Evolutionary conservation across 1,140 invertebrate genomes (phyloP).

Genomic region (Luehdorfia chinensis): DNA sequence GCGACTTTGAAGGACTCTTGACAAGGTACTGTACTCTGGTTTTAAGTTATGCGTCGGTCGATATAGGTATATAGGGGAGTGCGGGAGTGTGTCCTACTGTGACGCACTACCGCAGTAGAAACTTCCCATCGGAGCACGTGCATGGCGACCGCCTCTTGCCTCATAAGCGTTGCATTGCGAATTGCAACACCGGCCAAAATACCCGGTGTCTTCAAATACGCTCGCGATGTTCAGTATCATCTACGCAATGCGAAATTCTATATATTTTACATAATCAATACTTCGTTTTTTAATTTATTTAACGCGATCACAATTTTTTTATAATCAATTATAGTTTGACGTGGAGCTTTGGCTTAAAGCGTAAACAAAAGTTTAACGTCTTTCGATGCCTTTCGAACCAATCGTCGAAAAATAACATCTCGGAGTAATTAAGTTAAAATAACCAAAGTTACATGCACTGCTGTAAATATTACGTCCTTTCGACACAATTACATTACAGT

Average conservation of each 20-base stretch:
- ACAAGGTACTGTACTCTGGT: conserved; percentile 47
- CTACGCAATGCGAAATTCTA: conserved; percentile 5
- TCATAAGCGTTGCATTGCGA: conserved; percentile 11
- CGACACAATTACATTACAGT: no score
- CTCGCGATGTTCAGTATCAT: conserved; percentile 1
- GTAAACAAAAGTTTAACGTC: no score
- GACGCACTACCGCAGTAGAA: conserved; percentile 2
- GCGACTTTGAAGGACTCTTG: conserved; percentile 38
- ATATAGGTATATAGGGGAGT: conserved; percentile 5
- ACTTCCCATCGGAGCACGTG: conserved; percentile 2
- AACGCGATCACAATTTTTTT: no score
- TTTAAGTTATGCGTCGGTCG: conserved; percentile 18
- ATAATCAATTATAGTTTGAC: no score
- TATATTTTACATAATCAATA: no score
- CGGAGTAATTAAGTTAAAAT: no score
- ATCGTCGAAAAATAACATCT: no score
- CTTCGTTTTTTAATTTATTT: no score
- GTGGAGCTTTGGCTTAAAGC: no score
- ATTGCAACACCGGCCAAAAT: conserved; percentile 9
- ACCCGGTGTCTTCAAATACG: conserved; percentile 4
- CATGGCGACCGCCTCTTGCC: not conserved
- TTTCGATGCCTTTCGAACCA: no score
- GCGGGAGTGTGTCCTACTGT: conserved; percentile 19
- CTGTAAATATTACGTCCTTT: no score
- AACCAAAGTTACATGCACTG: no score